Base-by-base conservation (phyloP, 2,888 invertebrate genomes). In the Therioaphis trifolii region DNA sequence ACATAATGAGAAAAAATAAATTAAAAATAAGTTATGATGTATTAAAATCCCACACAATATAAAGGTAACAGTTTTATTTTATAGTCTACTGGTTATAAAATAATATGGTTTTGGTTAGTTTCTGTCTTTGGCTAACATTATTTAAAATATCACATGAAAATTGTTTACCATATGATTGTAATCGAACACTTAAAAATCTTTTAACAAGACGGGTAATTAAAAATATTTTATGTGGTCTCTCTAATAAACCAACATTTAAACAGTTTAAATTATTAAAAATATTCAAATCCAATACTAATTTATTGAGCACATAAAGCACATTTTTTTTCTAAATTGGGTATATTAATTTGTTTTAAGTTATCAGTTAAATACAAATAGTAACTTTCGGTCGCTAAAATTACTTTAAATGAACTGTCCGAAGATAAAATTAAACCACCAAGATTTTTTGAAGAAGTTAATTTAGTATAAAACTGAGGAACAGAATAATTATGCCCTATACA, bases 331-430 rank as follows among this genome's bases (percentile, higher is more conserved):
- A 29, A 63, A 63, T 63, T 18, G 27, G 29, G 63, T 63, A 63
- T 29, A 63, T 35, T 63, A 29, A 63, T 63, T 5, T 63, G 11
- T 27, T 2, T 29, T 61, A 61, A 61, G 61, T 61, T 61, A 61
- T 61, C n/a, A 27, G 61, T 61, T 61, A 27, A 61, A 61, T 61
- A 61, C 27, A 61, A 61, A 61, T 61, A 61, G 15, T 61, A 61
- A 24, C 24, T 58, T 24, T 46, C 46, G 14, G 46, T 14, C 14
- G 11, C 3, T 1, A 46, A 46, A 46, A 63, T 63, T 1, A 63
- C 15, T 61, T 63, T 63, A 63, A 15, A 29, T 63, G 63, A 27
- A 63, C 29, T 29, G 12, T 29, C 63, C 29, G 29, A 63, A 29
- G 63, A 63, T 63, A 63, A 63, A 63, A 63, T 29, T 63, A 63